Conservation (phyloP, 2,888 invertebrate species). For the Palloptera scutellata region DNA sequence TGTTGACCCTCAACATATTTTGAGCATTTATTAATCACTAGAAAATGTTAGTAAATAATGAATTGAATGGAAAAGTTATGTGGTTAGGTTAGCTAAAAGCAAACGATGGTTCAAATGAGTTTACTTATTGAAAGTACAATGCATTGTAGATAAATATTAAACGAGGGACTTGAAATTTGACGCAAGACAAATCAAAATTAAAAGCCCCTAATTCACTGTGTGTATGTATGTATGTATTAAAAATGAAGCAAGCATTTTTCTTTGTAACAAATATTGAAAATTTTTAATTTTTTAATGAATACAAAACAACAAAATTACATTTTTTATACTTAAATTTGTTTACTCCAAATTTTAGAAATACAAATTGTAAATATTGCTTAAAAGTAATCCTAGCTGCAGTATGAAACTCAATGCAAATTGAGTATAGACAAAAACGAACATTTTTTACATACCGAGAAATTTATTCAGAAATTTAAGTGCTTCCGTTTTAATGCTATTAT, state of each 20-base stretch:
- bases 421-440: neutral
- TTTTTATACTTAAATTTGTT: neutral
- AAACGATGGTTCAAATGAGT: too few relatives aligned
- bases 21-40: too few relatives aligned
- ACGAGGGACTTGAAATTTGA: too few relatives aligned
- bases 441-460: constrained; percentile 51
- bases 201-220: neutral
- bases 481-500: constrained; percentile 52
- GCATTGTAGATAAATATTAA: too few relatives aligned
- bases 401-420: neutral
- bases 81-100: too few relatives aligned
- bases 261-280: neutral
- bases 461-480: constrained; percentile 52
- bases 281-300: neutral
- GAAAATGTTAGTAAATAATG: too few relatives aligned
- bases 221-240: neutral
- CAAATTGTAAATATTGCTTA: neutral
- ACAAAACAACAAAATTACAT: neutral
- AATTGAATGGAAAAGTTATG: too few relatives aligned
- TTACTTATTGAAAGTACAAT: too few relatives aligned
- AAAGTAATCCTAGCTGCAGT: too few relatives aligned
- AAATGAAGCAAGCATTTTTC: neutral
- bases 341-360: neutral
- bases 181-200: neutral
- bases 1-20: too few relatives aligned